These are phyloP conservation scores for Larimichthys crocea DNA, from an alignment of 2,113 vertebrate species.

Conservation along the genomic window DNA sequence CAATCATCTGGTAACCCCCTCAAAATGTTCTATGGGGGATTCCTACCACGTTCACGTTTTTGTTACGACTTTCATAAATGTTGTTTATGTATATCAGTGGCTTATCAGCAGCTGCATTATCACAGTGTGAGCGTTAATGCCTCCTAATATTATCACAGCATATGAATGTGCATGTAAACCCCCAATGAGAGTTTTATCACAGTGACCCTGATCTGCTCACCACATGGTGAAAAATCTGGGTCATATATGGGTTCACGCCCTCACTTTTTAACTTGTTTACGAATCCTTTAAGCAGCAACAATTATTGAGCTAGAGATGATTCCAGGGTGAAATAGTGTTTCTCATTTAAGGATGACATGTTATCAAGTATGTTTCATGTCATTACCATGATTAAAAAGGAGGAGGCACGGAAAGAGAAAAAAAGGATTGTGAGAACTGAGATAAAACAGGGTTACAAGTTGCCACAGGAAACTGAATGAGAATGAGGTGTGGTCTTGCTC, in stretches of 20 bases:
- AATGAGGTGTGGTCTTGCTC: not conserved
- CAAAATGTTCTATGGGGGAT: not conserved
- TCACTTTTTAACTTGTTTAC: not conserved
- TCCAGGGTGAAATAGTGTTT: not conserved
- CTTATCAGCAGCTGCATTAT: constrained; percentile 28
- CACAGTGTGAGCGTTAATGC: constrained; percentile 16
- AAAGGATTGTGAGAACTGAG: not conserved
- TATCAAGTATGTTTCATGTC: not conserved
- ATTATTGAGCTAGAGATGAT: constrained; percentile 1
- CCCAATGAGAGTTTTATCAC: constrained; percentile 16
- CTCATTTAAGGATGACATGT: not conserved
- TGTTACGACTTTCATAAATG: not conserved
- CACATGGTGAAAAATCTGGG: constrained; percentile 41
- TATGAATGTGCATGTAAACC: constrained; percentile 9
- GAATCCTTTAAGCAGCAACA: constrained; percentile 19
- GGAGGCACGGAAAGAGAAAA: not conserved
- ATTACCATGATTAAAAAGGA: not conserved
- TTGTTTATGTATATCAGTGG: constrained; percentile 36
- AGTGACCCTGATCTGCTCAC: constrained; percentile 47
- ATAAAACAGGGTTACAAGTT: not conserved
- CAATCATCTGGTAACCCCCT: not conserved
- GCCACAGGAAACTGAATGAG: not conserved
- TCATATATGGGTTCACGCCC: constrained; percentile 1
- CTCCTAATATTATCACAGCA: constrained; percentile 8
- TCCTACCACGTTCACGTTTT: not conserved